Evolutionary conservation across 2,113 vertebrate genomes (phyloP).

Genomic region (Archocentrus centrarchus): DNA sequence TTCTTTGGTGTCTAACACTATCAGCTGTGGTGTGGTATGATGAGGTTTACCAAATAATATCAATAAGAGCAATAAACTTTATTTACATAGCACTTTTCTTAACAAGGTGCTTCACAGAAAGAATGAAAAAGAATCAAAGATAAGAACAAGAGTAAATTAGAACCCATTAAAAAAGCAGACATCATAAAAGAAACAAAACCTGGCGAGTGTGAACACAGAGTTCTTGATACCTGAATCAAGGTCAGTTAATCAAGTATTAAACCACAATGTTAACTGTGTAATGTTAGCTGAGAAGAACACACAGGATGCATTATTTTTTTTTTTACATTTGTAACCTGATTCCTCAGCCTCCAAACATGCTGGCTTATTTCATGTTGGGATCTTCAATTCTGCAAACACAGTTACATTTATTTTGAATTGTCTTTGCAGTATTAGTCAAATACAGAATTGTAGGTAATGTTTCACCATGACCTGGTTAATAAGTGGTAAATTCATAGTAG

Average conservation of each 20-base stretch:
- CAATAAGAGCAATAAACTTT: not conserved
- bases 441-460: too few relatives aligned
- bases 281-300: not conserved
- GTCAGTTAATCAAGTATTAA: not conserved
- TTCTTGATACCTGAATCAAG: not conserved
- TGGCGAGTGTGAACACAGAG: too few relatives aligned
- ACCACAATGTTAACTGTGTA: not conserved
- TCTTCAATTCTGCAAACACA: not conserved
- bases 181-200: not conserved
- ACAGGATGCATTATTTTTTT: too few relatives aligned
- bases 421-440: fast-evolving
- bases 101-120: not conserved
- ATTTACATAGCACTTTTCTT: not conserved
- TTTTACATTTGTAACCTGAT: not conserved
- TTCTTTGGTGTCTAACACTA: not conserved
- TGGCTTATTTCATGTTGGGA: too few relatives aligned
- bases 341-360: not conserved
- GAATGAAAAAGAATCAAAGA: not conserved
- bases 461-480: too few relatives aligned
- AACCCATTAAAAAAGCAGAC: not conserved
- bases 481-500: too few relatives aligned
- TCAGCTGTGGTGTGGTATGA: not conserved
- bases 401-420: not conserved
- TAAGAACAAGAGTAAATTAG: fast-evolving
- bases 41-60: not conserved